phyloP scores from a whole-genome alignment of 2,888 invertebrate genomes.

The Endotricha flammealis region DNA sequence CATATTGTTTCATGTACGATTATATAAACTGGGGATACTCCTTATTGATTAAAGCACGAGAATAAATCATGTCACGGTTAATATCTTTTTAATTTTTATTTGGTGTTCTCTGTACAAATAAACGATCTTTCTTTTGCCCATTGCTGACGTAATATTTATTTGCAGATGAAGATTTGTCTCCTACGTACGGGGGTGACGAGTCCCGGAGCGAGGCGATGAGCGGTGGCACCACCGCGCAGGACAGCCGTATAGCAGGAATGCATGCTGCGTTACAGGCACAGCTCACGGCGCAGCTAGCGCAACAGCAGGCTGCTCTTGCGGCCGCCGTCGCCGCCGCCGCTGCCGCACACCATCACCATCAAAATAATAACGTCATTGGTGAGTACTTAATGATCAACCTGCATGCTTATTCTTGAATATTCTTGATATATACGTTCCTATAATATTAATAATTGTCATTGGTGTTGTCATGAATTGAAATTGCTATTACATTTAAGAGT shows the following conservation, averaged over 20 bases:
- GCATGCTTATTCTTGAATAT: constrained; percentile 1
- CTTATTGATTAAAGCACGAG: too few relatives aligned
- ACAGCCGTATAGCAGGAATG: constrained; percentile 44
- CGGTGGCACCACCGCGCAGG: constrained; percentile 37
- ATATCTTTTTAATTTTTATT: constrained; percentile 1
- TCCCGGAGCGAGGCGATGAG: constrained; percentile 46
- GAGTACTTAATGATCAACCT: too few relatives aligned
- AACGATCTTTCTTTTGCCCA: too few relatives aligned
- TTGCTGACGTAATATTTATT: constrained; percentile 2
- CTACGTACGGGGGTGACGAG: constrained; percentile 70
- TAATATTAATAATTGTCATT: too few relatives aligned
- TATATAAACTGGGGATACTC: too few relatives aligned
- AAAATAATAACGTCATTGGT: constrained; percentile 79
- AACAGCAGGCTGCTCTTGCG: constrained; percentile 76
- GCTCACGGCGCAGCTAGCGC: constrained; percentile 78
- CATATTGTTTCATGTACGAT: too few relatives aligned
- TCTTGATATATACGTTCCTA: constrained; percentile 5
- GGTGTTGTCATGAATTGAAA: too few relatives aligned
- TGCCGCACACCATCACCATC: constrained; percentile 80
- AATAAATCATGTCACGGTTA: too few relatives aligned
- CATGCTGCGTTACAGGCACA: constrained; percentile 79
- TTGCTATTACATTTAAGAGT: too few relatives aligned
- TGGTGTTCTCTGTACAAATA: too few relatives aligned
- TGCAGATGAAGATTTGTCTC: constrained; percentile 71
- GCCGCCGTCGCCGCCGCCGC: constrained; percentile 79